Percentiles rank a stretch among this genome's conserved stretches.
Conservation (phyloP, 1,140 invertebrate genomes). For the Popillia japonica region DNA sequence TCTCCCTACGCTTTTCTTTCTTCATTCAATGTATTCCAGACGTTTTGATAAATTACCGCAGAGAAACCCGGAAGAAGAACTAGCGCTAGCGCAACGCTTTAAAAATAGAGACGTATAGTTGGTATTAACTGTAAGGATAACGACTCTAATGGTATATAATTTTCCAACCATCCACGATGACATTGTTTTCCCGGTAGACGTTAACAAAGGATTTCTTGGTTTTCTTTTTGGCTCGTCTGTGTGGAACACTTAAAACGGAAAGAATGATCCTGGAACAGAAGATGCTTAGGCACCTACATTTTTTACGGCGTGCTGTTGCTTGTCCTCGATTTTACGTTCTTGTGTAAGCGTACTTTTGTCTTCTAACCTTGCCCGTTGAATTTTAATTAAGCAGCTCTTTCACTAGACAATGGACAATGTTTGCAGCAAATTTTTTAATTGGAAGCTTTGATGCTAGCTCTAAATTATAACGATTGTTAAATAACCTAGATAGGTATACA, state of each 20-base stretch:
- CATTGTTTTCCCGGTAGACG: background rate
- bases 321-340: background rate
- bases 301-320: background rate
- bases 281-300: background rate
- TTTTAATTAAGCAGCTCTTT: conserved; percentile 11
- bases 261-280: background rate
- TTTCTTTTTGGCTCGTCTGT: background rate
- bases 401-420: background rate
- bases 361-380: background rate
- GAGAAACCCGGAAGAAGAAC: background rate
- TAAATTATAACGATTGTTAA: background rate
- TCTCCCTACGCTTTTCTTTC: background rate
- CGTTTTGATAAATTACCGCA: background rate
- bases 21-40: background rate
- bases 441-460: conserved; percentile 5
- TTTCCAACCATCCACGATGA: conserved; percentile 1
- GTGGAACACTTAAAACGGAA: background rate
- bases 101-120: background rate
- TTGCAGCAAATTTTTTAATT: background rate
- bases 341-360: background rate
- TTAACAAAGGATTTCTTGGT: background rate
- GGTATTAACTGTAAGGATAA: background rate
- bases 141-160: conserved; percentile 1
- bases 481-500: background rate
- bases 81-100: background rate